phyloP scores from a whole-genome alignment of 2,888 invertebrate species.

The Axea sp. region DNA sequence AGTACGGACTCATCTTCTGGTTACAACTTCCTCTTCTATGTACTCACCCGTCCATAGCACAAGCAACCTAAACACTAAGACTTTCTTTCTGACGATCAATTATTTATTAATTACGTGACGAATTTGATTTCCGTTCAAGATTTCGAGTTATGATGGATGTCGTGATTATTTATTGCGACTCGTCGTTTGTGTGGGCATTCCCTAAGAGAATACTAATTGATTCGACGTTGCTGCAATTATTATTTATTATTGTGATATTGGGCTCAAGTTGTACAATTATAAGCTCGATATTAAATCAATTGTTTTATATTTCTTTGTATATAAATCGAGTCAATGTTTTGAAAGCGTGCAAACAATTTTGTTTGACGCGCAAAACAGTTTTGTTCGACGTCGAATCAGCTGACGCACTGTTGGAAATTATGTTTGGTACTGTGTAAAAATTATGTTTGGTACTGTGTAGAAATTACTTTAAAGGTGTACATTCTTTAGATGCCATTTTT shows the following conservation, averaged over 20 bases:
- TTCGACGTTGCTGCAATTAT: conserved; percentile 4
- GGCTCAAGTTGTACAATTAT: background rate
- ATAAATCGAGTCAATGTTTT: background rate
- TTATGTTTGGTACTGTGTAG: background rate
- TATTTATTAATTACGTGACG: conserved; percentile 47
- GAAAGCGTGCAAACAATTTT: background rate
- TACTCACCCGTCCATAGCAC: conserved; percentile 75
- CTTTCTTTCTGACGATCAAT: conserved; percentile 49
- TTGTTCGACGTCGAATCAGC: conserved; percentile 8
- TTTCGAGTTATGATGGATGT: background rate
- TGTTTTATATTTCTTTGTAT: background rate
- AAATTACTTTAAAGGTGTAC: conserved; percentile 5
- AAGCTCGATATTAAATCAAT: conserved; percentile 3
- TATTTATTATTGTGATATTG: background rate
- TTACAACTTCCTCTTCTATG: conserved; percentile 63
- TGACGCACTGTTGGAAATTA: conserved; percentile 16
- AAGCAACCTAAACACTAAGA: conserved; percentile 64
- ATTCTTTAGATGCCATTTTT: too few relatives aligned
- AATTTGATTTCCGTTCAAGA: conserved; percentile 10
- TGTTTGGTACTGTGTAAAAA: background rate
- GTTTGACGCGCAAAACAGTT: background rate
- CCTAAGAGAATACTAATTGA: conserved; percentile 32
- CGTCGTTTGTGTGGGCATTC: conserved; percentile 14
- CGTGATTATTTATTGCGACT: background rate
- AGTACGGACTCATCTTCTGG: conserved; percentile 38